A percentile compares a stretch with the other conserved stretches of the same genome.
Evolutionary conservation across 2,888 invertebrate genomes (phyloP).

Genomic region (Philopedon plagiatum): DNA sequence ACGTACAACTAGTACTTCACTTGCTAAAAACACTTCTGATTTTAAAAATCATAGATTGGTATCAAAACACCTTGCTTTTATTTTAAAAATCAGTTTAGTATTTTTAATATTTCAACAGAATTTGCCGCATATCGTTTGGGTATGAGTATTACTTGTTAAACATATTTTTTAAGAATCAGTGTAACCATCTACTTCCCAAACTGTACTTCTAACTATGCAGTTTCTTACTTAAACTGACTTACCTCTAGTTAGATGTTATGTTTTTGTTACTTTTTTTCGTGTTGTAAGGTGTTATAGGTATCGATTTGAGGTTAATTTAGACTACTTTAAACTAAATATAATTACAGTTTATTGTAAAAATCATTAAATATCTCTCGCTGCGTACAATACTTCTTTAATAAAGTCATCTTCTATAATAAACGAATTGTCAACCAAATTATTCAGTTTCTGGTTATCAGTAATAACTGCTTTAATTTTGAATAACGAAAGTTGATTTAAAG

Average conservation of each 20-base stretch:
- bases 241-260: constrained; percentile 46
- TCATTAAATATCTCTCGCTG: too few species aligned
- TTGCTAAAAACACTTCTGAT: background rate
- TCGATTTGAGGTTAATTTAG: constrained; percentile 24
- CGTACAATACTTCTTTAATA: too few species aligned
- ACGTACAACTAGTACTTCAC: background rate
- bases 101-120: too few species aligned
- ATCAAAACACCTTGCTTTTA: background rate
- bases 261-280: constrained; percentile 44
- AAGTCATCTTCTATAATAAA: too few species aligned
- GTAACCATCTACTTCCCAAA: constrained; percentile 2
- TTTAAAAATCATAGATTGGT: background rate
- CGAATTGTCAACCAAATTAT: too few species aligned
- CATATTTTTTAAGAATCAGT: constrained; percentile 5
- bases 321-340: constrained; percentile 43
- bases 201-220: constrained; percentile 29
- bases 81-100: background rate
- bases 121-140: too few species aligned
- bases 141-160: background rate
- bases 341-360: too few species aligned
- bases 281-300: constrained; percentile 47
- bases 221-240: constrained; percentile 33
- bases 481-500: too few species aligned
- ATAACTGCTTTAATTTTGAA: too few species aligned
- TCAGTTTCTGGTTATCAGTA: too few species aligned